Evolutionary conservation across 2,888 invertebrate species (phyloP), one percentile per base, ranked within the genome.

Genomic region (Drosophila maculinotata): DNA sequence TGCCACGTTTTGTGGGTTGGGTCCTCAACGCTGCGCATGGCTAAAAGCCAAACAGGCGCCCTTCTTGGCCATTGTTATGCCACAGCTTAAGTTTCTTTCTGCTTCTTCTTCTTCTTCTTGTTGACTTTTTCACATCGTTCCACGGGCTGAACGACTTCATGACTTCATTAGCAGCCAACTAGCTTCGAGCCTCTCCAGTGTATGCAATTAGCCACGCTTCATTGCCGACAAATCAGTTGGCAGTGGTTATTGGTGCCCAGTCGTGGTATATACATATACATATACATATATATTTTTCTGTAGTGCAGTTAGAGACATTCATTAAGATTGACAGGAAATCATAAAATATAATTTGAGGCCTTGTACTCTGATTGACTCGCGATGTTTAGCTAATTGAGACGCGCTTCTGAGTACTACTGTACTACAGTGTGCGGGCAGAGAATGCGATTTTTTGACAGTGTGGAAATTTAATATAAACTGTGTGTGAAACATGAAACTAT

Each of bases 291-390:
- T 0, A 15, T 6, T 15, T 23, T 35, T 12, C 26, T 67, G 47
- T 60, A 45, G 57, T 52, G 52, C 70, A 81, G 71, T 65, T 75
- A 64, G 67, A 69, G 53, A 53, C 67, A 59, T 72, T 81, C 60
- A 87, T 81, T 60, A 62, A 76, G 87, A 85, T 69, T 81, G 81
- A 81, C 81, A 87, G 81, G 87, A 81, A 85, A 87, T 85, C 87
- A 69, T 87, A 82, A 87, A 85, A 59, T 76, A 69, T 85, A 72
- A 85, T 72, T 72, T 49, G 65, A 81, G 69, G 63, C 85, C 69
- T 66, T 59, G 63, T 39, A 15, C 62, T 45, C 54, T 38, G 70
- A 62, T 79, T 68, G 82, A 48, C 62, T 72, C 42, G 60, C 38
- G 35, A 53, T 53, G 53, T 68, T 66, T 47, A 64, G 60, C 76